Conservation (phyloP, 2,797 vertebrate genomes). For the Buphagus erythrorhynchus region DNA sequence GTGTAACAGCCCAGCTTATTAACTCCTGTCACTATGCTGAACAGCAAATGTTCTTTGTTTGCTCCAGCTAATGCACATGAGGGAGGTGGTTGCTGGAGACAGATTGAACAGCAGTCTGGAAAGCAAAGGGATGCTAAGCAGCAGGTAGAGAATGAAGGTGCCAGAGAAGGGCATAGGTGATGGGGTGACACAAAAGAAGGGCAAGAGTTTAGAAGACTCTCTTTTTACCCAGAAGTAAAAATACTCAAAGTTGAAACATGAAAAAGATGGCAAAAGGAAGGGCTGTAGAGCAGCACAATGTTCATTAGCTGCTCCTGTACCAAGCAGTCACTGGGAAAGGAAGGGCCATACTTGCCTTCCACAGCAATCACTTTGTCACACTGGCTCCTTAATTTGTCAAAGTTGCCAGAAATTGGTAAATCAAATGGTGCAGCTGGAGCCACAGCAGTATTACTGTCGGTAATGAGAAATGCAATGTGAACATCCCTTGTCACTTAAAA, state of each 20-base stretch:
- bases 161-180: background rate
- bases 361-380: accelerated
- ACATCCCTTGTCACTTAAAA: background rate
- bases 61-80: background rate
- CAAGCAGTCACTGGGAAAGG: background rate
- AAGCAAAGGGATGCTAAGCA: background rate
- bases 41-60: background rate
- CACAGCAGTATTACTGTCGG: background rate
- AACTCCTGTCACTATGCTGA: background rate
- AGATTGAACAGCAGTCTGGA: background rate
- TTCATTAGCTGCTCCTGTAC: background rate
- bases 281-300: background rate
- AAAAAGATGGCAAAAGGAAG: background rate
- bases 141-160: background rate
- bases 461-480: background rate
- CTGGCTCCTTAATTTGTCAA: background rate
- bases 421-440: background rate
- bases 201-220: background rate
- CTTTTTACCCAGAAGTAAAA: background rate
- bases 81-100: background rate
- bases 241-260: background rate
- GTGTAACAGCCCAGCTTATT: background rate
- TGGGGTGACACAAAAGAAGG: background rate
- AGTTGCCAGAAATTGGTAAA: background rate
- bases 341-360: background rate